Percentiles rank a stretch among this genome's conserved stretches.
phyloP scores from a whole-genome alignment of 2,113 vertebrate genomes.

The Actenoides hombroni region DNA sequence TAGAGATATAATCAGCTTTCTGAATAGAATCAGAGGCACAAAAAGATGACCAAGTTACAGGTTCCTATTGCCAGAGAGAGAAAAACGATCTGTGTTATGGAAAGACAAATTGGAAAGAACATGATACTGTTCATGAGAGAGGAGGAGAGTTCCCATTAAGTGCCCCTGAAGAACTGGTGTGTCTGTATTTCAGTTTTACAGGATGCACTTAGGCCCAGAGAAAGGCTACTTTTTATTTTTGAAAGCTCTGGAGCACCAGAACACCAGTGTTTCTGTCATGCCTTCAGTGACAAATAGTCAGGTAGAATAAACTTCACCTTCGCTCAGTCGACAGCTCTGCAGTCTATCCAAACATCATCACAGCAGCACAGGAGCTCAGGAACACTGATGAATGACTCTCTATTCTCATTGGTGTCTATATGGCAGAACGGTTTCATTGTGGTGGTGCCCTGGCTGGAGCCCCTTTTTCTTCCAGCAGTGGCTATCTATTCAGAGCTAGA shows the following conservation, averaged over 20 bases:
- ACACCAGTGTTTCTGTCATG: neutral
- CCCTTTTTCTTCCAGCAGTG: neutral
- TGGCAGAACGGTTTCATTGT: fast-evolving
- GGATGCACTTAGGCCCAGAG: neutral
- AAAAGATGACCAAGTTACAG: neutral
- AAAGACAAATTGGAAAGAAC: neutral
- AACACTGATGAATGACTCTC: neutral
- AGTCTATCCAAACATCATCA: neutral
- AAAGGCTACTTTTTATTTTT: neutral
- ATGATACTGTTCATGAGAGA: neutral
- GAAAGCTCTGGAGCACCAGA: neutral
- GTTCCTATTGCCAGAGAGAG: neutral
- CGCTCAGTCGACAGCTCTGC: neutral
- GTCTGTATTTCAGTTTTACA: neutral
- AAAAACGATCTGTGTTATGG: neutral
- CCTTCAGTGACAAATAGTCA: neutral
- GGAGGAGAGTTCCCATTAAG: neutral
- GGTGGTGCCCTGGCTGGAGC: neutral
- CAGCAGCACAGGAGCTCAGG: neutral
- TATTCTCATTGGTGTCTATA: neutral
- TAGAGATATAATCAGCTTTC: neutral
- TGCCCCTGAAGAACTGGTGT: neutral
- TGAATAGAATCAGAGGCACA: neutral
- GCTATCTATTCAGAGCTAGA: neutral
- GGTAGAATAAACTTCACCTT: neutral